Evolutionary conservation across 1,140 invertebrate genomes (phyloP).

Genomic region (Neodiprion virginianus): DNA sequence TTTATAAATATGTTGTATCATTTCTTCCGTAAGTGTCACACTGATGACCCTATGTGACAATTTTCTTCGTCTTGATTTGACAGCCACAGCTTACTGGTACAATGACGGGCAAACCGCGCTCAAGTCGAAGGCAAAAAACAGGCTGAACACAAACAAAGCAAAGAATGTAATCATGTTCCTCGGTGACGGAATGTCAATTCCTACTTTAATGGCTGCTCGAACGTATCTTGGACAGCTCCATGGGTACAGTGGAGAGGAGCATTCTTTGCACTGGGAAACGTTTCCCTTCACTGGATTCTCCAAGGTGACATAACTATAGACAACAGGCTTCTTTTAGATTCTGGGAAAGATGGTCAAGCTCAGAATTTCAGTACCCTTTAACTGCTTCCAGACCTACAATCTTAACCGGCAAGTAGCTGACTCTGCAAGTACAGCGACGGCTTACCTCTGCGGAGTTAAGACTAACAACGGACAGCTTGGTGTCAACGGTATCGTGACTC

Average conservation of each 20-base stretch:
- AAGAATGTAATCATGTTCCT: conserved; percentile 79
- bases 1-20: too few relatives aligned
- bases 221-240: conserved; percentile 70
- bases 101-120: conserved; percentile 61
- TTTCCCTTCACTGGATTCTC: conserved; percentile 79
- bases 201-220: conserved; percentile 73
- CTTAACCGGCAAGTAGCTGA: conserved; percentile 83
- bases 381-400: conserved; percentile 77
- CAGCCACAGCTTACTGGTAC: conserved; percentile 52
- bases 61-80: neutral
- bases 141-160: conserved; percentile 60
- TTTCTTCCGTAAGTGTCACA: too few relatives aligned
- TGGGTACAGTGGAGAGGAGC: conserved; percentile 56
- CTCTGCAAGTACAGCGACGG: conserved; percentile 82
- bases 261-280: conserved; percentile 69
- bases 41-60: too few relatives aligned
- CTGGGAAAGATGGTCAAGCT: neutral
- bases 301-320: conserved; percentile 68
- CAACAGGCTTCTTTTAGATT: conserved; percentile 16
- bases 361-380: conserved; percentile 22
- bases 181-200: conserved; percentile 79
- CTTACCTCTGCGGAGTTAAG: conserved; percentile 86
- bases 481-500: conserved; percentile 71
- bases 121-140: conserved; percentile 61
- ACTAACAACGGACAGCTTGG: conserved; percentile 82